Evolutionary conservation across 2,888 invertebrate species (phyloP).

Genomic region (Pterobdella sp.): DNA sequence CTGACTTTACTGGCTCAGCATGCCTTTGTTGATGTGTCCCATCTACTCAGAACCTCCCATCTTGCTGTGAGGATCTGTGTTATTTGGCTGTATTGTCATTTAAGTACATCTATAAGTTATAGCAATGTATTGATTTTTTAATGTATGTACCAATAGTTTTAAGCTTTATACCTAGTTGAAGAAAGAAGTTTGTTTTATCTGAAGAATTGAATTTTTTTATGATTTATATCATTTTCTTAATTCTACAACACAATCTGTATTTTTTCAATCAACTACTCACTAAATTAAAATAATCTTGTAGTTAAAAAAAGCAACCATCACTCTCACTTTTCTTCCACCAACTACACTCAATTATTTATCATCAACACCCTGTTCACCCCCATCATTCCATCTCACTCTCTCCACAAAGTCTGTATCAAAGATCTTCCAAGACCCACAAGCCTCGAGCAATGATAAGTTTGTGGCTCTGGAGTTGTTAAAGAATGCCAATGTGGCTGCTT

Average conservation of each 20-base stretch:
- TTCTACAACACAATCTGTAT: not conserved
- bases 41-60: conserved; percentile 49
- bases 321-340: not conserved
- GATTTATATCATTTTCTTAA: not conserved
- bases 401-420: conserved; percentile 49
- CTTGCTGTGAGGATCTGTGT: conserved; percentile 45
- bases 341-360: not conserved
- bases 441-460: conserved; percentile 50
- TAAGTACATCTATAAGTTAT: not conserved
- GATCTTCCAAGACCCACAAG: conserved; percentile 49
- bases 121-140: not conserved
- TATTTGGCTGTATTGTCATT: not conserved
- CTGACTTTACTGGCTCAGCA: conserved; percentile 49
- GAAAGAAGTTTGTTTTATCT: not conserved
- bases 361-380: not conserved
- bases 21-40: conserved; percentile 50
- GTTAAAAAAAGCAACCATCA: not conserved
- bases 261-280: not conserved
- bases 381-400: not conserved
- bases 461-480: conserved; percentile 51
- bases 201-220: not conserved
- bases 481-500: conserved; percentile 51
- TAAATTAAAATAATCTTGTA: not conserved
- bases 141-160: not conserved
- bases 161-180: not conserved